Evolutionary conservation across 2,888 invertebrate species (phyloP), one percentile per base, ranked within the genome.

Genomic region (Endomychus coccineus): DNA sequence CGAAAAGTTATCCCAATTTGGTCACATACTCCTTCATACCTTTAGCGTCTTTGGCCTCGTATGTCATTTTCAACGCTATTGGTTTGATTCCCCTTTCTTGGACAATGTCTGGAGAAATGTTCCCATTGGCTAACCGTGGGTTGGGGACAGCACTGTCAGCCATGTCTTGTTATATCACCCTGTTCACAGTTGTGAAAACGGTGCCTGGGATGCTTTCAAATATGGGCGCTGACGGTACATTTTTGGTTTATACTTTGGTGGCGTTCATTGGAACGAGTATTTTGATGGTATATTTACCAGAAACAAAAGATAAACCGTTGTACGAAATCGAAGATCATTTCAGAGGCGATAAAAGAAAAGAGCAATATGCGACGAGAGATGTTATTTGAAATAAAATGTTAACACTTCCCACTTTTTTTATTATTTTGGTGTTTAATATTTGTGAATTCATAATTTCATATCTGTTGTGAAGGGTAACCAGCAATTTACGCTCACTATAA

Each of bases 71-170:
- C 30, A 69, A 77, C 28, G 71, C 74, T 1, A 66, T 77, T 32
- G 80, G 83, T 0, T 55, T 78, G 11, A 71, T 78, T 6, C 80
- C 82, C 0, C 54, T 84, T 29, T 83, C 83, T 0, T 84, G 83
- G 77, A 76, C 81, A 15, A 76, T 84, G 74, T 77, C 79, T 47
- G 82, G 82, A 0, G 84, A 85, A 61, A 68, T 84, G 1, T 83
- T 82, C 73, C 81, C 58, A 2, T 27, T 52, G 21, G 45, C 46
- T 15, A 49, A 43, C 23, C 40, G 80, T 17, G 81, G 80, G 0
- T 54, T 79, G 0, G 82, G 82, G 0, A 77, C 81, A 0, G 81
- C 81, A 0, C 66, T 80, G 6, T 75, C 77, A 32, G 73, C 79
- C 1, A 74, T 75, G n/a, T 71, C 75, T 17, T 74, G 75, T 1